Percentiles rank a stretch among this genome's conserved stretches.
phyloP scores from a whole-genome alignment of 92 coral and sea anemone genomes.

The Pocillopora meandrina region DNA sequence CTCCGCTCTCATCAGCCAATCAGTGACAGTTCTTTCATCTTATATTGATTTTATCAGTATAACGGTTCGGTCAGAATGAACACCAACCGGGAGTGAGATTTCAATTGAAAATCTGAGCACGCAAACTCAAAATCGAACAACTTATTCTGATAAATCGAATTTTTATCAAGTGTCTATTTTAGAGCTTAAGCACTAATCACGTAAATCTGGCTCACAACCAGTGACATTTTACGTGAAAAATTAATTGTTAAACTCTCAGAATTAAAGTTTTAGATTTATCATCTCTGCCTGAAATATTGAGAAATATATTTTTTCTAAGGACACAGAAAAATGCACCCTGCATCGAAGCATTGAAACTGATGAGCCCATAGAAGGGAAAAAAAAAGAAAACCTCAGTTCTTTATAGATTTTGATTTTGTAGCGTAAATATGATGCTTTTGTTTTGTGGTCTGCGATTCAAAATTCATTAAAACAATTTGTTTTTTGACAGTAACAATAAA shows the following conservation, averaged over 20 bases:
- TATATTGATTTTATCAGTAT: background rate
- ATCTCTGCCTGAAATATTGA: background rate
- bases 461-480: background rate
- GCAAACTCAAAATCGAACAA: background rate
- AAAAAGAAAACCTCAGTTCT: background rate
- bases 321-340: no score
- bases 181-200: background rate
- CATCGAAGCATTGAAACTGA: no score
- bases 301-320: no score
- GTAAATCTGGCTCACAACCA: background rate
- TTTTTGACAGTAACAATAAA: background rate
- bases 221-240: background rate
- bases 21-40: background rate
- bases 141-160: background rate
- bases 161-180: background rate
- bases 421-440: background rate
- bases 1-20: constrained; percentile 1
- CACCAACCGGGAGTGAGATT: background rate
- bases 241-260: background rate
- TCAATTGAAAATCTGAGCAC: constrained; percentile 1
- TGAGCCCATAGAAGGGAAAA: no score
- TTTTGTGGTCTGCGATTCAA: background rate
- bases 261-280: background rate
- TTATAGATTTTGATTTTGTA: background rate
- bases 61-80: background rate